A percentile compares a stretch with the other conserved stretches of the same genome.
Evolutionary conservation across 2,888 invertebrate genomes (phyloP).

Genomic region (Drosophila anomelani): DNA sequence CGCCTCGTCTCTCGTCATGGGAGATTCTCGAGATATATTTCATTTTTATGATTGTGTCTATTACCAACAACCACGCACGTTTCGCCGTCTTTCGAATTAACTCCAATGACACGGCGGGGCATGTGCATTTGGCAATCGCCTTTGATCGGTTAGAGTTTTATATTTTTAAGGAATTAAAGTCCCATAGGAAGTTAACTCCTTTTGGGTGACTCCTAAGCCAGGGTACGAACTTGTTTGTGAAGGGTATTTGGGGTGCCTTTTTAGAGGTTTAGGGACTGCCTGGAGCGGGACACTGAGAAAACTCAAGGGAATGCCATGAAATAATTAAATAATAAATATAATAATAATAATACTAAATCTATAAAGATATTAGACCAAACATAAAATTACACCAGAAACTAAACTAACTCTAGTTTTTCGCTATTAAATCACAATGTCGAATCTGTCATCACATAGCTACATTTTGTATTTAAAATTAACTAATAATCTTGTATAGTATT

Average conservation of each 20-base stretch:
- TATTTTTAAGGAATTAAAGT: not conserved
- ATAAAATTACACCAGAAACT: too few species aligned
- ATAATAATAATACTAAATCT: not conserved
- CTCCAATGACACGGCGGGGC: conserved; percentile 33
- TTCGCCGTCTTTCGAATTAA: conserved; percentile 58
- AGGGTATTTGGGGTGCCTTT: conserved; percentile 26
- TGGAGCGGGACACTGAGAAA: not conserved
- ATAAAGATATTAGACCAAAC: too few species aligned
- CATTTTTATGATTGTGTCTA: conserved; percentile 81
- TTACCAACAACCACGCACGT: conserved; percentile 79
- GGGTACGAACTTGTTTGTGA: not conserved
- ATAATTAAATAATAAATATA: not conserved
- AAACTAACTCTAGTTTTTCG: too few species aligned
- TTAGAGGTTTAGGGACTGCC: not conserved
- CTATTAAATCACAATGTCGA: too few species aligned
- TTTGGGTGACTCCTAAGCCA: not conserved
- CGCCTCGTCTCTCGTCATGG: conserved; percentile 67
- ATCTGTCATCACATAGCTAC: too few species aligned
- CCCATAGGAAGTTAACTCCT: conserved; percentile 1
- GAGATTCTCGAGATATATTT: conserved; percentile 80
- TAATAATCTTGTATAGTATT: too few species aligned
- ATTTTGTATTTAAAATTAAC: too few species aligned
- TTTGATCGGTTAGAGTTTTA: conserved; percentile 11
- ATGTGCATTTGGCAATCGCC: conserved; percentile 25
- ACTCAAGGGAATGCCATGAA: accelerated